Base-by-base conservation (phyloP, 1,140 invertebrate genomes). In the Aricia agestis region DNA sequence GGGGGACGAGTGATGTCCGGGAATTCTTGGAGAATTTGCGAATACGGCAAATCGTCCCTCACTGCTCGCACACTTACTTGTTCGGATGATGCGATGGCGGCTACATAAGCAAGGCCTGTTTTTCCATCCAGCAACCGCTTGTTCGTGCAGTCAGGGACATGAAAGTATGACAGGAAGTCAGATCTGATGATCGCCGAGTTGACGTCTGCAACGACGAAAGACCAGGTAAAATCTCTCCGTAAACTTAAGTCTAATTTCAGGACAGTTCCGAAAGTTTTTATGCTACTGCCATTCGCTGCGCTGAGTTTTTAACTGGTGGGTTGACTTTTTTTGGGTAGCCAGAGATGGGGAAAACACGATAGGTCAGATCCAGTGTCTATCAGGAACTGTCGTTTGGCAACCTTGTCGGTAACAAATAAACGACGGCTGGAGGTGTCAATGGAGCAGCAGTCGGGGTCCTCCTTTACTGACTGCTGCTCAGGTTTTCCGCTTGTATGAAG, bases 161-260 rank as follows among this genome's bases (percentile, higher is more conserved):
- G 72, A 67, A 78, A 85, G 61, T 83, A 70, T 1, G 66, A 17
- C 10, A 91, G 67, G 65, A 87, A 83, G 61, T 87, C 85, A 0
- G 83, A 79, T 17, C 82, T 85, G 1, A 87, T 82, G 1, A 86
- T 86, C 0, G 87, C 74, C 32, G 74, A 76, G 0, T 32, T 45
- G 1, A 83, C 80, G 52, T 84, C 79, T 4, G 82, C 86, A 1
- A 90, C 67, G 0, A 84, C 65, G 42, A 90, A 88, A 2, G 59
- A 58, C 87, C 78, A 52, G 45, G 45, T 52, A 13, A 52, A 52
- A 13, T 11, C 13, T 13, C 45, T 11, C 10, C 45, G 45, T 15
- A 52, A 52, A 10, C 11, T 63, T 6, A 31, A 13, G 17, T 63
- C 59, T 63, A 63, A n/a, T 9, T 63, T 19, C 5, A 19, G 59